Evolutionary conservation across 2,113 vertebrate species (phyloP), one percentile per base, ranked within the genome.

Genomic region (Ochotona curzoniae): DNA sequence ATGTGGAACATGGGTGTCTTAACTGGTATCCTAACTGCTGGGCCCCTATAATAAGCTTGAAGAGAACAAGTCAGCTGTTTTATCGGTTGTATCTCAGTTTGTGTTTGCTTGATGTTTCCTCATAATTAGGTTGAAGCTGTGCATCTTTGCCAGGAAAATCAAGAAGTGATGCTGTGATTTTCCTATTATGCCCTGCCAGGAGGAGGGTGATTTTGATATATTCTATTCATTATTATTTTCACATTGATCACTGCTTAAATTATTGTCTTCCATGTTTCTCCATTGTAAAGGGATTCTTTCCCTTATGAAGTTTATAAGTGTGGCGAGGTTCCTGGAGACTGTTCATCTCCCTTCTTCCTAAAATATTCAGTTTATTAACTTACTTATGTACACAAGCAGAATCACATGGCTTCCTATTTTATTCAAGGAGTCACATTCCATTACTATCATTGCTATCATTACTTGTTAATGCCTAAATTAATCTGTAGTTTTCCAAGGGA

Each of bases 301-400:
- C 17, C 21, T 54, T 93, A 7, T 93, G 54, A 90, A 87, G 91
- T 32, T 71, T 78, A n/a, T 25, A 81, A 60, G 8, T 87, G 3
- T 75, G 30, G 44, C 25, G 61, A 32, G n/a, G 7, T 92, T n/a
- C 18, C 69, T 95, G 81, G 21, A 88, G 83, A 84, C 51, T 85
- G 30, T 76, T 73, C 85, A 64, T 38, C 78, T 83, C 7, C 6
- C 49, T 86, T 89, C 25, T 30, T 79, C 21, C 32, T 63, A 54
- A 89, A 78, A 61, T 4, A 63, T 91, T 82, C 49, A 17, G 0
- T 76, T 90, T 74, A 49, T 74, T 79, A 17, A 32, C 63, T 75
- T 49, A 64, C 38, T 57, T 92, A 21, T 75, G 30, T 35, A 5
- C 49, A 80, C 54, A 67, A 67, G 12, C 79, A 85, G 47, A 83